Conservation (phyloP, 53 echinoderm and acorn worm genomes). For the Henricia sp. region DNA sequence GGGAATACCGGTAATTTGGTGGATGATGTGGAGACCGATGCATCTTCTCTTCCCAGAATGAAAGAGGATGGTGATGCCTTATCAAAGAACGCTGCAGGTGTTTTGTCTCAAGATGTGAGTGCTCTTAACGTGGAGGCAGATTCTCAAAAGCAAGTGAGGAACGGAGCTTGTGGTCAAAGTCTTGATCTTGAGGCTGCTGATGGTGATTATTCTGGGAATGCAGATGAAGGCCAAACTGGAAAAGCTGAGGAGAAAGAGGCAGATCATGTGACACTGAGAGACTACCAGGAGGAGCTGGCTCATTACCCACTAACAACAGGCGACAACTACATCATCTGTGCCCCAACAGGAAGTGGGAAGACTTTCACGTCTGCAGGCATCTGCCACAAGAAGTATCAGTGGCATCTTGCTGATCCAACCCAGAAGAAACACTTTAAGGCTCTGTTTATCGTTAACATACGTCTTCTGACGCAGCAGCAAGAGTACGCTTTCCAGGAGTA, state of each 20-base stretch:
- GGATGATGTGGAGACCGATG: slow-evolving; percentile 8
- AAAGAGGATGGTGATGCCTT: neutral
- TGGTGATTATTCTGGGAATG: neutral
- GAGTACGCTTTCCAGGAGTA: slow-evolving; percentile 60
- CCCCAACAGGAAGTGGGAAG: slow-evolving; percentile 82
- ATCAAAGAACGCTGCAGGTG: neutral
- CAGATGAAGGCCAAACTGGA: neutral
- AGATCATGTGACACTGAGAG: slow-evolving; percentile 22
- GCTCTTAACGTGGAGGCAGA: neutral
- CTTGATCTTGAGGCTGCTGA: neutral
- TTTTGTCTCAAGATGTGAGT: neutral
- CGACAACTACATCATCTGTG: slow-evolving; percentile 75
- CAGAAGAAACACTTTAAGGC: slow-evolving; percentile 65
- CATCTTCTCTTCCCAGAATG: neutral
- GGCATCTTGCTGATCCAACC: neutral
- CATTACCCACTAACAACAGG: slow-evolving; percentile 54
- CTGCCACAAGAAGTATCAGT: slow-evolving; percentile 51
- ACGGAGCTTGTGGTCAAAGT: neutral
- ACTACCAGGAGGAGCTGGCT: slow-evolving; percentile 74
- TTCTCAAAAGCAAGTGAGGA: too few relatives aligned
- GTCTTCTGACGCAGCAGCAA: slow-evolving; percentile 76
- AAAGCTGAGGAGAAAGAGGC: neutral
- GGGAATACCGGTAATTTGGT: too few relatives aligned
- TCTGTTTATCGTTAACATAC: slow-evolving; percentile 74
- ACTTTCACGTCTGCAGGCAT: slow-evolving; percentile 74